Evolutionary conservation across 2,797 vertebrate species (phyloP).

Genomic region (Vipera ursinii): DNA sequence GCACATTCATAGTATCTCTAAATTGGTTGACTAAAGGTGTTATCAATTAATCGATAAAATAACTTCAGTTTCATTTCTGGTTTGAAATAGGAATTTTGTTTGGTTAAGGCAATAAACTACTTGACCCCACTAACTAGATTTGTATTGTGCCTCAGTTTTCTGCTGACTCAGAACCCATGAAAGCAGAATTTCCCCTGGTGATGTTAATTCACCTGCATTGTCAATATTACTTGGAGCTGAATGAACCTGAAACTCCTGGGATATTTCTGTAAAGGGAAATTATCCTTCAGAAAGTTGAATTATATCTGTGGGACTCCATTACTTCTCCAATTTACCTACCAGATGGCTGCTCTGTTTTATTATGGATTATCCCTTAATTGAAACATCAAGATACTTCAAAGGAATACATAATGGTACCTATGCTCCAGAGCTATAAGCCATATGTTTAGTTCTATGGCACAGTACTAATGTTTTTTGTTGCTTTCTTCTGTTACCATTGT

Average conservation of each 20-base stretch:
- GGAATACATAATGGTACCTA: conserved; percentile 19
- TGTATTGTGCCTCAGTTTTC: background rate
- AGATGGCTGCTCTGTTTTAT: conserved; percentile 55
- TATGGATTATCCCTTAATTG: conserved; percentile 62
- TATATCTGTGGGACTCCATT: conserved; percentile 37
- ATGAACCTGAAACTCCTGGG: conserved; percentile 19
- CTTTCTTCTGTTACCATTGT: background rate
- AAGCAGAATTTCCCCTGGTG: conserved; percentile 7
- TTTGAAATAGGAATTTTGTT: conserved; percentile 6
- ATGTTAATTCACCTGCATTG: background rate
- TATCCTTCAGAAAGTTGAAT: conserved; percentile 55
- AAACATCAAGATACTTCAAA: conserved; percentile 53
- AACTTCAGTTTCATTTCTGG: background rate
- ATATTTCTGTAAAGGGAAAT: conserved; percentile 50
- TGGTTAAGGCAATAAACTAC: background rate
- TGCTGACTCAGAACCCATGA: conserved; percentile 3
- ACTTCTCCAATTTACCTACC: conserved; percentile 45
- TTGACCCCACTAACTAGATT: background rate
- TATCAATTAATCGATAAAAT: background rate
- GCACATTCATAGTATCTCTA: background rate
- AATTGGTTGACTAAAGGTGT: background rate
- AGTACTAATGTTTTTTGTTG: background rate
- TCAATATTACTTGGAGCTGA: conserved; percentile 3
- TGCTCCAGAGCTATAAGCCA: background rate
- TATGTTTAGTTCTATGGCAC: background rate